phyloP scores from a whole-genome alignment of 2,113 vertebrate genomes.

The Opisthocomus hoazin region DNA sequence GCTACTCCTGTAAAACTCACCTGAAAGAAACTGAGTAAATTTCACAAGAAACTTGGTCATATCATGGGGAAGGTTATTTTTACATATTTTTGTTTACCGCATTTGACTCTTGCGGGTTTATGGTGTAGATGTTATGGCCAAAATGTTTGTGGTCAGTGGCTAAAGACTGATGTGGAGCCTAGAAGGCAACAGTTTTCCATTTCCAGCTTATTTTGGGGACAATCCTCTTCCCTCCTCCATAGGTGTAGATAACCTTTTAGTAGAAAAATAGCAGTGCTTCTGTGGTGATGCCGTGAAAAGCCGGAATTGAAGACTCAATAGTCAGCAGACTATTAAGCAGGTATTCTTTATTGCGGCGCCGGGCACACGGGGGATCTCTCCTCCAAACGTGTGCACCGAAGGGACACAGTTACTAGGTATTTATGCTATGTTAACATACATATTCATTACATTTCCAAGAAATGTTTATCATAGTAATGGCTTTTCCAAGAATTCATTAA shows the following conservation, averaged over 20 bases:
- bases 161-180: neutral
- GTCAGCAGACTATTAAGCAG: too few relatives aligned
- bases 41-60: neutral
- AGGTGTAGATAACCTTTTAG: neutral
- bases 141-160: neutral
- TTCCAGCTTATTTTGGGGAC: neutral
- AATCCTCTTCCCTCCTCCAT: neutral
- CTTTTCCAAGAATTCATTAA: too few relatives aligned
- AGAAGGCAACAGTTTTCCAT: neutral
- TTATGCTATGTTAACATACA: too few relatives aligned
- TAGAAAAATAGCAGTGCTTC: neutral
- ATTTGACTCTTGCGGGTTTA: neutral
- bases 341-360: too few relatives aligned
- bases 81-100: rapidly evolving
- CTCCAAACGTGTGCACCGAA: too few relatives aligned
- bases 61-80: neutral
- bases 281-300: too few relatives aligned
- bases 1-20: neutral
- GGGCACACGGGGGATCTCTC: too few relatives aligned
- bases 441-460: too few relatives aligned
- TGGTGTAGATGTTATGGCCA: neutral
- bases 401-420: too few relatives aligned
- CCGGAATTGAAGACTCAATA: too few relatives aligned
- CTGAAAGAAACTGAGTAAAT: neutral
- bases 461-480: too few relatives aligned